Percentiles rank a stretch among this genome's conserved stretches.
Conservation (phyloP, 2,113 vertebrate species). For the Oxygymnocypris stewartii region DNA sequence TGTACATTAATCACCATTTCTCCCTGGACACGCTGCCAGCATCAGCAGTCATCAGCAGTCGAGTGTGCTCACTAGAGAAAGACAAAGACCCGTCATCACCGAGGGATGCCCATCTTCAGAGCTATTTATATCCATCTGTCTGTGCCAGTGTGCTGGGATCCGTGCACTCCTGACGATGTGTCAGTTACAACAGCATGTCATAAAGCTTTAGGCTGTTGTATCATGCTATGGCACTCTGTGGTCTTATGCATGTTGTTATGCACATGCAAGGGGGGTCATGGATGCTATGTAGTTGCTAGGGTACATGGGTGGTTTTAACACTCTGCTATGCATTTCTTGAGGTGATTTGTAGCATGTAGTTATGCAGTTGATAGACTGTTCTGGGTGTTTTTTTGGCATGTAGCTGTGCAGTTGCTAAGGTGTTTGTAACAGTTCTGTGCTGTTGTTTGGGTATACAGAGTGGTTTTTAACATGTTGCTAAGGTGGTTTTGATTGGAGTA, state of each 20-base stretch:
- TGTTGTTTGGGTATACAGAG: background rate
- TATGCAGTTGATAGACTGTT: background rate
- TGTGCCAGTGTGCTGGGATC: background rate
- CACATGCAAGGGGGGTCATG: background rate
- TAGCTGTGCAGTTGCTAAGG: background rate
- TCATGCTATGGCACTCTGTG: background rate
- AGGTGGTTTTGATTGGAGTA: too few relatives aligned
- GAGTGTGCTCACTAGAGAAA: constrained; percentile 31
- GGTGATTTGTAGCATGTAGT: background rate
- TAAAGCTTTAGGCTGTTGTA: too few relatives aligned
- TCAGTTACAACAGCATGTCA: background rate
- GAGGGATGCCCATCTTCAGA: background rate
- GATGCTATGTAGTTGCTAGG: background rate
- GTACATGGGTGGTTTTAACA: background rate
- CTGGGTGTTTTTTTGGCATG: background rate
- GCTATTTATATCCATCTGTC: constrained; percentile 5
- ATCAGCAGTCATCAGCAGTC: background rate
- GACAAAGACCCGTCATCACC: background rate
- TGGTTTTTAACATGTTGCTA: background rate
- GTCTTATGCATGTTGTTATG: background rate
- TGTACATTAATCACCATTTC: constrained; percentile 69
- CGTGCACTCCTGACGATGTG: background rate
- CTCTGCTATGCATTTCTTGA: background rate
- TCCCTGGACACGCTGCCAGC: constrained; percentile 61
- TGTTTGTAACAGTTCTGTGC: background rate